These are phyloP conservation scores for Balaenoptera acutorostrata DNA, from an alignment of 2,113 vertebrate species.

Conservation along the genomic window DNA sequence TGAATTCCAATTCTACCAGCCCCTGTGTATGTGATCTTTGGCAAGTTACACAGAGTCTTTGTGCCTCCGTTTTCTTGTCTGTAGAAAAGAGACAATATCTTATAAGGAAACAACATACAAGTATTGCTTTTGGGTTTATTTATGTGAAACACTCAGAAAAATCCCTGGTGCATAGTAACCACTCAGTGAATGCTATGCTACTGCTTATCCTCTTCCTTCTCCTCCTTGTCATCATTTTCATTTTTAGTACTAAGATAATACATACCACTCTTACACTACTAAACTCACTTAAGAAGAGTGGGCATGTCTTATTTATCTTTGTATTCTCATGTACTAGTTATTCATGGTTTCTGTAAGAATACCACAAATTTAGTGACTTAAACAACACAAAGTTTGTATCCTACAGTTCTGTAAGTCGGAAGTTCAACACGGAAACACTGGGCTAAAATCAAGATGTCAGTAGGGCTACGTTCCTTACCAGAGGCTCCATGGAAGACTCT, in stretches of 20 bases:
- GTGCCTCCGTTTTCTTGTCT: not conserved
- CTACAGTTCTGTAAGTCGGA: not conserved
- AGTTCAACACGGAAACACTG: not conserved
- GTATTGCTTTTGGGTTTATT: not conserved
- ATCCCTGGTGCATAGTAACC: not conserved
- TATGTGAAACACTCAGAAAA: not conserved
- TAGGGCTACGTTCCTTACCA: not conserved
- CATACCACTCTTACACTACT: not conserved
- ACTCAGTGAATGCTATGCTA: not conserved
- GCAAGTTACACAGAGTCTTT: not conserved
- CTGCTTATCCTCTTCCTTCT: not conserved
- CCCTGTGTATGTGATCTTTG: not conserved
- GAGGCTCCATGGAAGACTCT: not conserved
- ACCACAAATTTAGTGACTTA: not conserved
- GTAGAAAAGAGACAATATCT: not conserved
- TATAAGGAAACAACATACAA: not conserved
- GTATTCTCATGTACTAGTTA: not conserved
- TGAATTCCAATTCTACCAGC: not conserved
- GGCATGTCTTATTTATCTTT: not conserved
- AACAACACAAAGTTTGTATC: not conserved
- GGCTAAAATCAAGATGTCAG: not conserved
- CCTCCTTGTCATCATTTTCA: not conserved
- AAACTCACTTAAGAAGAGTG: not conserved
- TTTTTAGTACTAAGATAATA: not conserved
- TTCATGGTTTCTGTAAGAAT: not conserved